Evolutionary conservation across 53 echinoderm and acorn worm genomes (phyloP).

Genomic region (Antedon mediterranea): DNA sequence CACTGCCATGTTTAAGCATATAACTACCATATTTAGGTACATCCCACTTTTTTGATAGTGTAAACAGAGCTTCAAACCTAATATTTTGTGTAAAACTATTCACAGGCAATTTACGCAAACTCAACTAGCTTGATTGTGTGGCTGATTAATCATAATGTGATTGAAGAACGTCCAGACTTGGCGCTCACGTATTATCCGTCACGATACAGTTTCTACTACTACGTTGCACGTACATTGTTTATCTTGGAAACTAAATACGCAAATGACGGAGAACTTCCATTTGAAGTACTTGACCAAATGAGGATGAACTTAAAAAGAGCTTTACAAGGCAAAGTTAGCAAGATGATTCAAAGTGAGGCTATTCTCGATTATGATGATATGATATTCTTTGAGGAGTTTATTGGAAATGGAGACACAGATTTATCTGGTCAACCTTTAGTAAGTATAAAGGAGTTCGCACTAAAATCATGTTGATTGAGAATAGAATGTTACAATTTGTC

Average conservation of each 20-base stretch:
- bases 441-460: not conserved
- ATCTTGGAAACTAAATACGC: conserved; percentile 7
- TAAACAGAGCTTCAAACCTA: too few relatives aligned
- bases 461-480: too few relatives aligned
- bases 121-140: conserved; percentile 25
- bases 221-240: conserved; percentile 23
- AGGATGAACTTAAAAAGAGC: conserved; percentile 1
- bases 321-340: conserved; percentile 10
- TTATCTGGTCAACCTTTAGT: conserved; percentile 11
- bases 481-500: too few relatives aligned
- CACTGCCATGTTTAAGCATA: too few relatives aligned
- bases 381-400: conserved; percentile 24
- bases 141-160: conserved; percentile 13
- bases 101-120: conserved; percentile 16
- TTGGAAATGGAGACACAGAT: conserved; percentile 15
- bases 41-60: too few relatives aligned
- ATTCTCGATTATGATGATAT: conserved; percentile 7
- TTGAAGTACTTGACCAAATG: conserved; percentile 7
- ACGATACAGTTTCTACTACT: conserved; percentile 30
- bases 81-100: not conserved
- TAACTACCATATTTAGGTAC: too few relatives aligned
- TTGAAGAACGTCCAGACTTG: conserved; percentile 15
- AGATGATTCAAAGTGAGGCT: conserved; percentile 12
- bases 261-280: not conserved
- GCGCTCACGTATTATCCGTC: conserved; percentile 28